A percentile compares a stretch with the other conserved stretches of the same genome.
Conservation (phyloP, 2,888 invertebrate genomes). For the Cheilosia soror region DNA sequence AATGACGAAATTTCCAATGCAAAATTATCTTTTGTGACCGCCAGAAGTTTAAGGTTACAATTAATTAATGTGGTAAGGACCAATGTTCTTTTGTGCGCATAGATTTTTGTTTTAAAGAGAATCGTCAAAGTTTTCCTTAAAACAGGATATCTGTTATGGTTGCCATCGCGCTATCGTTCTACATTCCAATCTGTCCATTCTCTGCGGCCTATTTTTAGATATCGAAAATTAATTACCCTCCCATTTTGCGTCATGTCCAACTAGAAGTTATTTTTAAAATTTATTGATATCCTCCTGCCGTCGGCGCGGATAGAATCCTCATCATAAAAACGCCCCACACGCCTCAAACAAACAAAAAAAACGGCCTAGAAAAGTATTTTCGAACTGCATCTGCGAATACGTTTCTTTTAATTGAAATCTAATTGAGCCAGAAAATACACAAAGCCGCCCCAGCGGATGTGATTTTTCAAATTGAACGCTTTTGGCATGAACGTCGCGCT, state of each 20-base stretch:
- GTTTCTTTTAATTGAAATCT: constrained; percentile 52
- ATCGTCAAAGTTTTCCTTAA: background rate
- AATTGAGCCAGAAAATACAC: constrained; percentile 50
- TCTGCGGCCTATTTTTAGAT: background rate
- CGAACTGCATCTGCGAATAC: constrained; percentile 30
- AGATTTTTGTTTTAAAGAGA: no score
- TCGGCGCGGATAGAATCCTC: background rate
- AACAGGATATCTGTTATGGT: background rate
- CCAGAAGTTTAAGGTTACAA: no score
- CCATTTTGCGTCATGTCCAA: constrained; percentile 60
- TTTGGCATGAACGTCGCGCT: constrained; percentile 20
- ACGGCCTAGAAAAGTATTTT: background rate
- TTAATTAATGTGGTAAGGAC: no score
- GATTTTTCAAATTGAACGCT: constrained; percentile 47
- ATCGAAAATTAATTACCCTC: constrained; percentile 40
- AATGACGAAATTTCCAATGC: no score
- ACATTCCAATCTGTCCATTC: background rate
- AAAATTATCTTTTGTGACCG: no score
- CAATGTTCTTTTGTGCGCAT: no score
- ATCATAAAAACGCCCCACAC: background rate
- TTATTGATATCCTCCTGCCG: constrained; percentile 31
- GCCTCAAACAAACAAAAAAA: background rate
- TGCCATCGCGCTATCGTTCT: background rate
- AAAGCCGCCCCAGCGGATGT: constrained; percentile 42
- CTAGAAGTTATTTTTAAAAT: constrained; percentile 17